Evolutionary conservation across 2,888 invertebrate species (phyloP), one percentile per base, ranked within the genome.

Genomic region (Eupithecia tripunctaria): DNA sequence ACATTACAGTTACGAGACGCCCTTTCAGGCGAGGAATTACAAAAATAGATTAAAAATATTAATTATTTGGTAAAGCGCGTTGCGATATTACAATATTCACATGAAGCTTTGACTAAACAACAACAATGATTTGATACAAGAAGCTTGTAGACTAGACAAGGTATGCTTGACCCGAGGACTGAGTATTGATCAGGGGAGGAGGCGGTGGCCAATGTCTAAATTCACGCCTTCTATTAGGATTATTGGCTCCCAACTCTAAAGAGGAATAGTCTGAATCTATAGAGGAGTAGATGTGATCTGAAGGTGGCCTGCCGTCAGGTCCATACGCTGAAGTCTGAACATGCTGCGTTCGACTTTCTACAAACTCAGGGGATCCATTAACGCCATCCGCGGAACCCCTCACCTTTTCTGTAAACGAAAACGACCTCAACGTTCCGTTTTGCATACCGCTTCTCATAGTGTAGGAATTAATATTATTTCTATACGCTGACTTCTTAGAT

Each of bases 211-310:
- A 94, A 72, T 94, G 92, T 80, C 94, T 87, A 69, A 93, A 90
- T 65, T 94, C 93, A 76, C 93, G 88, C 77, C 94, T 87, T 78
- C 94, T 86, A 79, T 90, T 93, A 29, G 89, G 90, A 84, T 92
- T 91, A 84, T 89, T 91, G 68, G 87, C 91, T 79, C 91, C 97
- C 85, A 96, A 95, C 81, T 97, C 97, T 88, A 97, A 95, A 66
- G 97, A 97, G 79, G 97, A 97, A 86, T 97, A 97, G 91, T 98
- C 98, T 71, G 97, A 97, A 93, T 98, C 98, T 89, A 98, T 98
- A 87, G 97, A 97, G 73, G 97, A 97, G 89, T 98, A 98, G 85
- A 98, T 98, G 90, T 98, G 98, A 92, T 98, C 98, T 76, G 97
- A 97, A 25, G 97, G 96, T 43, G 98, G 98, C 82, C 97, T 95